phyloP scores from a whole-genome alignment of 2,113 vertebrate genomes.

The Clupea harengus region DNA sequence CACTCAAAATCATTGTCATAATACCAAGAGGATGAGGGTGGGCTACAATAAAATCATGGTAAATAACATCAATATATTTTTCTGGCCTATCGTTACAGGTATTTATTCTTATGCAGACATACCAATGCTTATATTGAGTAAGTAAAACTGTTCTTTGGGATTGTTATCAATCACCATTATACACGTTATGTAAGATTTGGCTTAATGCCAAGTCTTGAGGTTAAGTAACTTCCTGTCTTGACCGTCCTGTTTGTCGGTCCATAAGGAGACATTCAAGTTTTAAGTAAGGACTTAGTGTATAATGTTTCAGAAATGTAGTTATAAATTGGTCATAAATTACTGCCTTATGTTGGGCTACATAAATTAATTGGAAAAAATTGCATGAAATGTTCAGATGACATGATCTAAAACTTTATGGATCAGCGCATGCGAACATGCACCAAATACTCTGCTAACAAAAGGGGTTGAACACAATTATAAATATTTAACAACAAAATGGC shows the following conservation, averaged over 20 bases:
- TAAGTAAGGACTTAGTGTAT: no score
- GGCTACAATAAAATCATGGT: neutral
- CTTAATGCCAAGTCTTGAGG: neutral
- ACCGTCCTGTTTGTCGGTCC: neutral
- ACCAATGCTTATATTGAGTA: no score
- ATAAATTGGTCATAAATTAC: no score
- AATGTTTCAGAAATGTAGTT: no score
- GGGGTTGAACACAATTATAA: neutral
- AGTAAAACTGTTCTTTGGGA: no score
- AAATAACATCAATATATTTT: no score
- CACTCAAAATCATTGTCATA: no score
- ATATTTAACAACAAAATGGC: conserved; percentile 39
- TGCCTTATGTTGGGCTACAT: no score
- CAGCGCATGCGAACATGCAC: neutral
- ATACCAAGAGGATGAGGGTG: no score
- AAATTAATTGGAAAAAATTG: no score
- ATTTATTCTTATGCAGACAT: no score
- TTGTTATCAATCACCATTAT: no score
- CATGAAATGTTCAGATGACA: neutral
- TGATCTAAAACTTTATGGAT: neutral
- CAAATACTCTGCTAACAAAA: neutral
- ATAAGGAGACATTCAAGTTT: neutral
- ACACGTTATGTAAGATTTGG: neutral
- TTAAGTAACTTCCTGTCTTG: neutral
- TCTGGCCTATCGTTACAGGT: neutral